Conservation (phyloP, 2,113 vertebrate species). For the Tiliqua scincoides region DNA sequence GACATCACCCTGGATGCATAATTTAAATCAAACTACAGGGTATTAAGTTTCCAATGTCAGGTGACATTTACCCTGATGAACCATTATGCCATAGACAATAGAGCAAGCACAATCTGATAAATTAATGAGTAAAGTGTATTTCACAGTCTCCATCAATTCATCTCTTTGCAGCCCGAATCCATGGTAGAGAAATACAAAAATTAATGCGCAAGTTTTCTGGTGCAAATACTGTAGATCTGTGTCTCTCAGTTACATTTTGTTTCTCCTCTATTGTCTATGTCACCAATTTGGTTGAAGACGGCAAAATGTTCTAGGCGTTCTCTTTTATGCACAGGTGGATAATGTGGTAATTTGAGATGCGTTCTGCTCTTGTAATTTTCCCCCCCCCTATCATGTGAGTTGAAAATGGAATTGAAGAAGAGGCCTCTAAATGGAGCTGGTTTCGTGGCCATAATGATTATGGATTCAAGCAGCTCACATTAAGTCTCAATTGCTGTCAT, state of each 20-base stretch:
- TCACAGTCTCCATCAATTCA: neutral
- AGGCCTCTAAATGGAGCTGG: conserved; percentile 18
- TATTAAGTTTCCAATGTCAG: conserved; percentile 12
- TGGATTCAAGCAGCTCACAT: conserved; percentile 39
- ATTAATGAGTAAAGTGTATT: conserved; percentile 38
- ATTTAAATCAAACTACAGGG: conserved; percentile 31
- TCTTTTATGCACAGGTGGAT: conserved; percentile 28
- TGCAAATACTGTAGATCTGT: conserved; percentile 34
- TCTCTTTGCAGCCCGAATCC: neutral
- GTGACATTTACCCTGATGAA: neutral
- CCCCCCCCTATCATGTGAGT: neutral
- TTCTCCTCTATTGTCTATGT: conserved; percentile 17
- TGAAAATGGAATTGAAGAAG: conserved; percentile 36
- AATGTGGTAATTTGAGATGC: conserved; percentile 39
- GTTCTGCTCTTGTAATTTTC: conserved; percentile 29
- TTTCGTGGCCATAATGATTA: conserved; percentile 47
- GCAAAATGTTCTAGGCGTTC: neutral
- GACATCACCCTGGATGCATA: neutral
- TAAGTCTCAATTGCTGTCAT: conserved; percentile 36
- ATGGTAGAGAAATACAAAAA: conserved; percentile 5
- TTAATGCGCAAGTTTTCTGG: neutral
- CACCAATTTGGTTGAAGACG: conserved; percentile 18
- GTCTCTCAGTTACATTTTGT: conserved; percentile 36
- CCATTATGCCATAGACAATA: neutral
- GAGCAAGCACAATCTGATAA: neutral